Conservation (phyloP, 2,888 invertebrate species). For the Xanthorhoe spadicearia region DNA sequence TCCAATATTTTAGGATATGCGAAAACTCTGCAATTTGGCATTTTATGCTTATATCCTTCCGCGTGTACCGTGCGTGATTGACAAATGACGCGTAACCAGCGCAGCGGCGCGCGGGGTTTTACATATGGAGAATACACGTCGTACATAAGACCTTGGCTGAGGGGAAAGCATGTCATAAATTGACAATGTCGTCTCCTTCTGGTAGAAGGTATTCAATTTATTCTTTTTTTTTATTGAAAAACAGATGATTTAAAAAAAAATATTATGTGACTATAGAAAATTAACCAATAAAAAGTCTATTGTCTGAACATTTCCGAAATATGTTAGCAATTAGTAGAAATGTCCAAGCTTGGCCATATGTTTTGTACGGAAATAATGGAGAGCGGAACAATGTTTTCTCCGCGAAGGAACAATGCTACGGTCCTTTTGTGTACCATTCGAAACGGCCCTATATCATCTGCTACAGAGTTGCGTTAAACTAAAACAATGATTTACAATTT, state of each 20-base stretch:
- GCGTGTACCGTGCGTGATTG: too few relatives aligned
- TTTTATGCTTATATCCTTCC: too few relatives aligned
- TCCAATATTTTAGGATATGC: too few relatives aligned
- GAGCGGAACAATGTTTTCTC: conserved; percentile 41
- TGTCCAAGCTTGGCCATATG: conserved; percentile 37
- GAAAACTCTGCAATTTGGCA: too few relatives aligned
- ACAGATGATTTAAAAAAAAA: background rate
- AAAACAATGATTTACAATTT: conserved; percentile 36
- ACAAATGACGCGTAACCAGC: too few relatives aligned
- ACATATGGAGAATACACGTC: too few relatives aligned
- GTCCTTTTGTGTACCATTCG: conserved; percentile 31
- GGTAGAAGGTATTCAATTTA: too few relatives aligned
- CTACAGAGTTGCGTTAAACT: conserved; percentile 42
- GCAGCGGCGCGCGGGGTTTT: too few relatives aligned
- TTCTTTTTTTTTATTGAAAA: background rate
- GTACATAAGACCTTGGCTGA: too few relatives aligned
- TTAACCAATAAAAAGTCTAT: conserved; percentile 5
- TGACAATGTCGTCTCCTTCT: too few relatives aligned
- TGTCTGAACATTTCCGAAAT: conserved; percentile 30
- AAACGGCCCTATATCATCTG: conserved; percentile 49
- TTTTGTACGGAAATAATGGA: conserved; percentile 37
- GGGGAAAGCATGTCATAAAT: too few relatives aligned
- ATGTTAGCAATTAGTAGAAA: conserved; percentile 43
- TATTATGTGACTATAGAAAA: background rate
- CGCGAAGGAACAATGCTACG: conserved; percentile 33